phyloP scores from a whole-genome alignment of 2,888 invertebrate species.

The Himalopsyche japonica region DNA sequence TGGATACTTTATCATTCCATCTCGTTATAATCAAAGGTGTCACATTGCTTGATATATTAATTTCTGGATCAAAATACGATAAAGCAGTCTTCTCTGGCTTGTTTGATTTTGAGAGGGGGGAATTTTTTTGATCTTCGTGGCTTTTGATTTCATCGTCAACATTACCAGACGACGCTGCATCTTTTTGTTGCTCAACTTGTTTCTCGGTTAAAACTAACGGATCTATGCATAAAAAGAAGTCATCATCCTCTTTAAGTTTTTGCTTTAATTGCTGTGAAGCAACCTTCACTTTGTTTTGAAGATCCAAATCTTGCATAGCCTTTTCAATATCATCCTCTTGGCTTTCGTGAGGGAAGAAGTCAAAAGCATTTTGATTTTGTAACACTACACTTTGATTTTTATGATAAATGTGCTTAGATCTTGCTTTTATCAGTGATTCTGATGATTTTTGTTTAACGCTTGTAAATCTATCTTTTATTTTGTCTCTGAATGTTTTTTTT shows the following conservation, averaged over 20 bases:
- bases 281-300: constrained; percentile 11
- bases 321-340: constrained; percentile 25
- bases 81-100: constrained; percentile 17
- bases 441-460: constrained; percentile 32
- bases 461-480: constrained; percentile 27
- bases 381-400: background rate
- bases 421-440: constrained; percentile 18
- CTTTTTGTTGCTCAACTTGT: background rate
- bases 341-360: constrained; percentile 15
- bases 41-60: constrained; percentile 4
- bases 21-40: constrained; percentile 16
- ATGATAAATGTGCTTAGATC: background rate
- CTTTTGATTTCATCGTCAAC: background rate
- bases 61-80: constrained; percentile 33
- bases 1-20: background rate
- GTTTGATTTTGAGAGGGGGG: background rate
- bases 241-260: constrained; percentile 15
- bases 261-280: constrained; percentile 11
- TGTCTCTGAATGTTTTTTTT: constrained; percentile 27
- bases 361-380: background rate
- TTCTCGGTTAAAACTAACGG: background rate
- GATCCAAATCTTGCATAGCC: constrained; percentile 11
- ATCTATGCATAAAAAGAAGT: constrained; percentile 11
- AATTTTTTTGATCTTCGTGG: background rate
- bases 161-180: background rate